Evolutionary conservation across 1,140 invertebrate species (phyloP).

Genomic region (Cotesia glomerata): DNA sequence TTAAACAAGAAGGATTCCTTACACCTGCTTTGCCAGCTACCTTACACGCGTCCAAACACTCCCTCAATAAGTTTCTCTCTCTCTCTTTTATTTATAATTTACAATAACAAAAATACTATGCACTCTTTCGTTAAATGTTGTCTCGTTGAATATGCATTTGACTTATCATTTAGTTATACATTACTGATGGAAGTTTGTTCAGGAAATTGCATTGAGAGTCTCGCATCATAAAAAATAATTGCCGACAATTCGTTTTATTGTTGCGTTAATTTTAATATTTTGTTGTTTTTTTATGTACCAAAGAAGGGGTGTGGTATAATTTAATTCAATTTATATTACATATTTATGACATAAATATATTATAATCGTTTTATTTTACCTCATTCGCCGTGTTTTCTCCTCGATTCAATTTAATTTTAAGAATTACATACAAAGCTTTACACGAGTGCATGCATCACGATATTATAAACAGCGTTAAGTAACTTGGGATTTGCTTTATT

Average conservation of each 20-base stretch:
- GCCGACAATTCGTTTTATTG: slow-evolving; percentile 1
- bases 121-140: slow-evolving; percentile 25
- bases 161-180: slow-evolving; percentile 21
- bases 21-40: slow-evolving; percentile 52
- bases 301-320: too few relatives aligned
- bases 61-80: not conserved
- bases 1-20: slow-evolving; percentile 41
- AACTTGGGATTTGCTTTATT: too few relatives aligned
- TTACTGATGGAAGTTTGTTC: slow-evolving; percentile 22
- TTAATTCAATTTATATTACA: too few relatives aligned
- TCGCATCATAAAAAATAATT: slow-evolving; percentile 22
- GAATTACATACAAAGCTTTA: too few relatives aligned
- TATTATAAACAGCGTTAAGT: too few relatives aligned
- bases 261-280: slow-evolving; percentile 11
- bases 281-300: not conserved
- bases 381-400: too few relatives aligned
- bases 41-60: slow-evolving; percentile 31
- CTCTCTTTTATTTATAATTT: too few relatives aligned
- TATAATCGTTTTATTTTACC: too few relatives aligned
- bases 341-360: too few relatives aligned
- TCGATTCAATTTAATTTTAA: too few relatives aligned
- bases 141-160: slow-evolving; percentile 43
- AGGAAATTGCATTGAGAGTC: slow-evolving; percentile 22
- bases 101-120: too few relatives aligned
- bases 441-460: too few relatives aligned